These are phyloP conservation scores for Plectropomus leopardus DNA, from an alignment of 2,113 vertebrate genomes.

Conservation along the genomic window DNA sequence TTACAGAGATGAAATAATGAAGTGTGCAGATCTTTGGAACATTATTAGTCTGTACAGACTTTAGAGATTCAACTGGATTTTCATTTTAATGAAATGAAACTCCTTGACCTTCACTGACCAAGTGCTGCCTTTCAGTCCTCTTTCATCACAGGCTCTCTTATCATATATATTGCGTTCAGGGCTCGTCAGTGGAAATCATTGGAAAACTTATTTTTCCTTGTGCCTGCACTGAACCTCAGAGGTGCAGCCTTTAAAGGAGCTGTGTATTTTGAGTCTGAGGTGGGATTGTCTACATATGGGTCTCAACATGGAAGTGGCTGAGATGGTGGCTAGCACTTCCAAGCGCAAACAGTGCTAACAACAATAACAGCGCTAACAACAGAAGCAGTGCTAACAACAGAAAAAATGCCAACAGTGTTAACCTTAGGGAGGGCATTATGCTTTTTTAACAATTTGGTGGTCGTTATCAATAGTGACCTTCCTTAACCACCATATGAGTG, in stretches of 20 bases:
- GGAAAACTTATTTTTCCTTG: slow-evolving; percentile 3
- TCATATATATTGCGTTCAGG: slow-evolving; percentile 2
- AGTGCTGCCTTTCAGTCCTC: slow-evolving; percentile 25
- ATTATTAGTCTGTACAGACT: slow-evolving; percentile 1
- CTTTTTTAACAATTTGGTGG: too few species aligned
- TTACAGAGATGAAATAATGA: neutral
- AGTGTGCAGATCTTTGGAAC: neutral
- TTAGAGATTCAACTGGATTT: neutral
- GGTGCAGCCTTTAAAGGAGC: neutral
- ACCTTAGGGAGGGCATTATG: too few species aligned
- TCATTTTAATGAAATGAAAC: slow-evolving; percentile 39
- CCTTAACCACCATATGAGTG: too few species aligned
- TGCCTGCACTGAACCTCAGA: neutral
- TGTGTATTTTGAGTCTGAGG: too few species aligned
- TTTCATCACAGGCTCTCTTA: slow-evolving; percentile 15
- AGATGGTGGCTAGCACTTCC: too few species aligned
- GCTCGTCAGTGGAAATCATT: neutral
- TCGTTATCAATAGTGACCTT: too few species aligned
- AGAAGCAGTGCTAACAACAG: too few species aligned
- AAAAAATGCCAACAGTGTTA: too few species aligned
- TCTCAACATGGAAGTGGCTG: too few species aligned
- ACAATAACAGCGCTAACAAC: too few species aligned
- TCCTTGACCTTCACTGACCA: slow-evolving; percentile 30
- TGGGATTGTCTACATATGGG: too few species aligned
- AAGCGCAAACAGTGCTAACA: too few species aligned